These are phyloP conservation scores for Thunnus thynnus DNA, from an alignment of 2,113 vertebrate species.

Conservation along the genomic window DNA sequence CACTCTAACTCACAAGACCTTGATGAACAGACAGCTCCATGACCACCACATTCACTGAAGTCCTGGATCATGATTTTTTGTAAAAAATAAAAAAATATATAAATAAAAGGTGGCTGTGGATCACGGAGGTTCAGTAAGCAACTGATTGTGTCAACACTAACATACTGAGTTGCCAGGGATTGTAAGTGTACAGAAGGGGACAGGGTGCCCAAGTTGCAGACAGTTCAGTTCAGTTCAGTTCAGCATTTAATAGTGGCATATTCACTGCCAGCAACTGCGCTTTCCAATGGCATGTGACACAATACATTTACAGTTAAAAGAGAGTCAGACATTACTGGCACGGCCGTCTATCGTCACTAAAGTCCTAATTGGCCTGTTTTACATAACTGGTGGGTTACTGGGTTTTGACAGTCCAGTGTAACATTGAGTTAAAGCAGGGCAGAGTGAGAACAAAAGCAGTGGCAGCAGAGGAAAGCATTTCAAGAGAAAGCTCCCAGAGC, in stretches of 20 bases:
- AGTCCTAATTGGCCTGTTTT: conserved; percentile 35
- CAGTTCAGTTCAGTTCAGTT: neutral
- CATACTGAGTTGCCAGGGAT: neutral
- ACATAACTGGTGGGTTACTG: conserved; percentile 18
- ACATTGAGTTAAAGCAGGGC: conserved; percentile 48
- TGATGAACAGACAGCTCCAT: conserved; percentile 7
- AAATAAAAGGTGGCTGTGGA: neutral
- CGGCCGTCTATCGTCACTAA: neutral
- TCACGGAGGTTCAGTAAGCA: neutral
- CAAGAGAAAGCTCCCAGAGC: neutral
- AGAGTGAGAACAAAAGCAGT: conserved; percentile 10
- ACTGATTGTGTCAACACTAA: conserved; percentile 2
- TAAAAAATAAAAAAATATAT: neutral
- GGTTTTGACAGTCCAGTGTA: conserved; percentile 31
- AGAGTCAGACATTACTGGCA: conserved; percentile 41
- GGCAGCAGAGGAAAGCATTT: conserved; percentile 4
- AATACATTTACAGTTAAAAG: conserved; percentile 29
- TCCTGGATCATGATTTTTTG: neutral
- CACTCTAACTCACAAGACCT: conserved; percentile 14
- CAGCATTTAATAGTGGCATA: conserved; percentile 25
- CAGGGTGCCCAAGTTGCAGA: neutral
- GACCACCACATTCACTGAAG: neutral
- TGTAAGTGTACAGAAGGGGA: conserved; percentile 17
- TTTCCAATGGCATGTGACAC: conserved; percentile 11
- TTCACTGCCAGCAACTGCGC: conserved; percentile 17